Base-by-base conservation (phyloP, 2,888 invertebrate genomes). In the Hypercompe scribonia region DNA sequence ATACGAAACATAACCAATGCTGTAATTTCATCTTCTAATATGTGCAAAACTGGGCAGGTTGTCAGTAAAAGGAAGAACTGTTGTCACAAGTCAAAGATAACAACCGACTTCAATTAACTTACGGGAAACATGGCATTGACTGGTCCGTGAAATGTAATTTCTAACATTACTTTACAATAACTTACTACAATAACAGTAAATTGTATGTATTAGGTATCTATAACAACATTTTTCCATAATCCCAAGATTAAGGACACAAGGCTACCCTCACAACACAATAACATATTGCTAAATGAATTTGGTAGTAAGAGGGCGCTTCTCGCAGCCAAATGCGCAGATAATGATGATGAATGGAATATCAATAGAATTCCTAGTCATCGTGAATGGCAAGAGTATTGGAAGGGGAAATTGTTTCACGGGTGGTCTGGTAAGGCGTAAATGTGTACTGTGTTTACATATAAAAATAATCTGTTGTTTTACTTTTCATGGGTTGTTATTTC, bases 321-420 rank as follows among this genome's bases (percentile, higher is more conserved):
- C 66, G 81, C 79, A 78, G 82, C 83, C 84, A 88, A 90, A 90
- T 87, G 86, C 82, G 79, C 79, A 81, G 83, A 86, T 90, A 89
- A 90, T 87, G 86, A 87, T 89, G 89, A 90, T 85, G 84, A 86
- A 89, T 87, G 87, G 85, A 81, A 83, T 81, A 87, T 82, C 83
- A 73, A 87, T 86, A 82, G 76, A 76, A 81, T 75, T 76, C 79
- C 84, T 75, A 85, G 86, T 84, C 81, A 82, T 81, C 82, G 78
- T 79, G 80, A 80, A 61, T 72, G 65, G 68, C 61, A 64, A 65
- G 68, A 71, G 66, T 65, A 61, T 39, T 33, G 67, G 39, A 36
- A 74, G 64, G 71, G 71, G 71, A 63, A 69, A 75, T 65, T 70
- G 75, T 75, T 75, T 75, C 69, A 71, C 65, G 74, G 71, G 66